Evolutionary conservation across 2,888 invertebrate genomes (phyloP).

Genomic region (Ichneumoninae sp.): DNA sequence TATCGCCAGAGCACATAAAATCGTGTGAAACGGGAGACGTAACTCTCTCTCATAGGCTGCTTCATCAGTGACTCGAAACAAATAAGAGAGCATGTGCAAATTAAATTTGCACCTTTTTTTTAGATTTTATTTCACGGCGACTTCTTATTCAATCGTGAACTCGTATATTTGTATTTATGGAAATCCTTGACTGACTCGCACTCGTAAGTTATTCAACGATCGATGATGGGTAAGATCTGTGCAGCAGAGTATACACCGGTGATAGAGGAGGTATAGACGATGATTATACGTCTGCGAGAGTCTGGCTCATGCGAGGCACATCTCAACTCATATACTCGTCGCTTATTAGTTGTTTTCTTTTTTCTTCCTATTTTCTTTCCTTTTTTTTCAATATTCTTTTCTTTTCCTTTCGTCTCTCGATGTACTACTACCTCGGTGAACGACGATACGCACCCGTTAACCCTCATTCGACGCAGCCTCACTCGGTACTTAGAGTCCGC

Average conservation of each 20-base stretch:
- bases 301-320: constrained; percentile 30
- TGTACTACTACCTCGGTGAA: constrained; percentile 8
- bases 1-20: neutral
- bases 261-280: constrained; percentile 53
- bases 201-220: constrained; percentile 24
- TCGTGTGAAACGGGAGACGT: neutral
- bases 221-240: constrained; percentile 42
- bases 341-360: neutral
- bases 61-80: neutral
- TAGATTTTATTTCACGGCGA: constrained; percentile 4
- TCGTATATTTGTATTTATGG: constrained; percentile 39
- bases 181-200: constrained; percentile 30
- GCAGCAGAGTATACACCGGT: constrained; percentile 37
- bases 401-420: neutral
- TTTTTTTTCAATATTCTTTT: neutral
- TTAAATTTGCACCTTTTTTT: constrained; percentile 3
- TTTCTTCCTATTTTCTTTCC: constrained; percentile 1
- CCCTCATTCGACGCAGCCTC: constrained; percentile 46
- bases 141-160: constrained; percentile 53
- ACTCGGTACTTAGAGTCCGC: constrained; percentile 54
- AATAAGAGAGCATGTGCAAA: neutral
- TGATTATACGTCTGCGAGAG: constrained; percentile 62
- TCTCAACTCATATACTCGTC: constrained; percentile 30
- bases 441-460: constrained; percentile 49
- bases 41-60: neutral